Base-by-base conservation (phyloP, 1,140 invertebrate species). In the Neocloeon triangulifer region DNA sequence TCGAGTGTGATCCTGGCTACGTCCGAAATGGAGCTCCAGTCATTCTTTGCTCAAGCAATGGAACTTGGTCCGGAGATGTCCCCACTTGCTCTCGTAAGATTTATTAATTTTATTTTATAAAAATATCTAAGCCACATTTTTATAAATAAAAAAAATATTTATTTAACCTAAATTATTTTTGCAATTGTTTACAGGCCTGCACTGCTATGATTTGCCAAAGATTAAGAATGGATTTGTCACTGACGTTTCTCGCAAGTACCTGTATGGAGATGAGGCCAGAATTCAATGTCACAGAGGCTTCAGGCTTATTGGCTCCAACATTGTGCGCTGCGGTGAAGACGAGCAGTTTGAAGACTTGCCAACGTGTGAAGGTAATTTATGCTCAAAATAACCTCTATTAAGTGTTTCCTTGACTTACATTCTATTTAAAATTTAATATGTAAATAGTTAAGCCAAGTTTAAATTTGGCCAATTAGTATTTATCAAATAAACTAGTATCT, bases 1-100 rank as follows among this genome's bases (percentile, higher is more conserved):
- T 86, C 51, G 78, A 89, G 50, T 97, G 92, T 50, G 80, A 89
- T 43, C 70, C 82, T 6, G 92, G 92, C 1, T 96, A 91, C 47
- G 66, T 80, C 20, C 61, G 86, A 39, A 71, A 63, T 37, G 89
- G 89, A 19, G 70, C 79, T 48, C 82, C 84, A 18, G 82, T 86
- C 3, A 69, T 96, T 22, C 63, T 91, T 12, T 97, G 92, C 50
- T 88, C 85, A 75, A 82, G 81, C 43, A 88, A 94, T 49, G 91
- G 91, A 16, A 86, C 84, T 5, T 97, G 92, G 92, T 91, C 85
- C 23, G 78, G 79, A 29, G 66, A 75, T 36, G 79, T 89, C 10
- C 89, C 91, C 10, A 69, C 65, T 4, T 96, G 91, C 52, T 66
- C 78, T 34, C 68, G 84, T 66, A 60, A 62, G 64, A 55, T 25